Percentiles rank a stretch among this genome's conserved stretches.
These are phyloP conservation scores for Enteromius mattozi DNA, from an alignment of 2,797 vertebrate genomes.

Conservation along the genomic window DNA sequence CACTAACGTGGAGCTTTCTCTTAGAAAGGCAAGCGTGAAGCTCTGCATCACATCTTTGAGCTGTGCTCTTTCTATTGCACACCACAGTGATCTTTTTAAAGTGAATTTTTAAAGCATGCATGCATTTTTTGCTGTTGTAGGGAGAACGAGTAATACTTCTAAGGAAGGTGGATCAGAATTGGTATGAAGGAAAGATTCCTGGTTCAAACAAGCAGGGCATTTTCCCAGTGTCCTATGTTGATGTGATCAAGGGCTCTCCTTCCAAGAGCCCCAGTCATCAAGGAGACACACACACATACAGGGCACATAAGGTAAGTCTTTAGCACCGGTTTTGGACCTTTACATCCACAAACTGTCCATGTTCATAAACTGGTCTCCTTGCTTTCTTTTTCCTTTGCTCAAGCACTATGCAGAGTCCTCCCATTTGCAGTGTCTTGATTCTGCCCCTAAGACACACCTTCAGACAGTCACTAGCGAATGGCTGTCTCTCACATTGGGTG, in stretches of 20 bases:
- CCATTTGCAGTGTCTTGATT: constrained; percentile 68
- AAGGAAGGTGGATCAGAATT: constrained; percentile 96
- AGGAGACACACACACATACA: constrained; percentile 84
- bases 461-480: constrained; percentile 77
- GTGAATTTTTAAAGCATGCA: constrained; percentile 18
- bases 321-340: neutral
- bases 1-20: constrained; percentile 95
- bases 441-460: constrained; percentile 71
- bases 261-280: constrained; percentile 84
- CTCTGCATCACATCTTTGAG: neutral
- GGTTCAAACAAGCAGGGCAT: constrained; percentile 95
- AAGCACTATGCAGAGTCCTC: constrained; percentile 66
- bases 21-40: constrained; percentile 86
- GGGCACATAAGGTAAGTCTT: constrained; percentile 73
- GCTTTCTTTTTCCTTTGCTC: constrained; percentile 61
- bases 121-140: constrained; percentile 72
- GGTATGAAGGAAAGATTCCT: constrained; percentile 97
- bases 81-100: neutral
- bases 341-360: constrained; percentile 1
- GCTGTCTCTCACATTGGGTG: constrained; percentile 78
- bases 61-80: neutral
- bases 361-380: constrained; percentile 54
- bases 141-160: constrained; percentile 93
- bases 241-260: constrained; percentile 87
- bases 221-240: constrained; percentile 96